Evolutionary conservation across 53 echinoderm and acorn worm genomes (phyloP), one percentile per base, ranked within the genome.

Genomic region (Echinometra lucunter): DNA sequence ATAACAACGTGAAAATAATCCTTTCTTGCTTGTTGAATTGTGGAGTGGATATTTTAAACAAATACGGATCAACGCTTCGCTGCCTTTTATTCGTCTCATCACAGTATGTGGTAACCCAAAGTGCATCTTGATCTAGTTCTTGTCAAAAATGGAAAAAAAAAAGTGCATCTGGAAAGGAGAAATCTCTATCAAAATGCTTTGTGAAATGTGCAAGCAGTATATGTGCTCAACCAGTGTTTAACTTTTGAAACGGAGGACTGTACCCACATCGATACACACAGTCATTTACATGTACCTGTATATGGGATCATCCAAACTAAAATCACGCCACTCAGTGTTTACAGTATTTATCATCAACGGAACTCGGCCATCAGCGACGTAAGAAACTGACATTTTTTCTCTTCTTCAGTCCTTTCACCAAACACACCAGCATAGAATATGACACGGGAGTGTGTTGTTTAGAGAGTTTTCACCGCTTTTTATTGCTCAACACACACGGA

Each of bases 41-140:
- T 89, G 89, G 89, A 89, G 89, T 60, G 60, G 49, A 89, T 89
- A 89, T 89, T 58, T 89, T 47, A 13, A 47, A 89, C 56, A 58
- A 58, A 37, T 89, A 89, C 38, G 38, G 60, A 89, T 89, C 89
- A 89, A 89, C 28, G 89, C 89, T 89, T 89, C 21, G 89, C 89
- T 89, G 89, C 89, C 89, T 89, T 89, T 89, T 89, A 34, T 57
- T 89, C 89, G 25, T 58, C 89, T 89, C 89, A 58, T 89, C 60
- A 89, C 89, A 37, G 38, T 89, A 89, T 25, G 21, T 89, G 58
- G 57, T 89, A 58, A 58, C 37, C 60, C 89, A 58, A 85, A 89
- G 89, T 89, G 89, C 89, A 89, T 89, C 89, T 89, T 89, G 37
- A 89, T 37, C 60, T 57, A 89, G 60, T 60, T 89, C 89, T 58